Conservation (phyloP, 2,888 invertebrate genomes). For the Melipona bicolor region DNA sequence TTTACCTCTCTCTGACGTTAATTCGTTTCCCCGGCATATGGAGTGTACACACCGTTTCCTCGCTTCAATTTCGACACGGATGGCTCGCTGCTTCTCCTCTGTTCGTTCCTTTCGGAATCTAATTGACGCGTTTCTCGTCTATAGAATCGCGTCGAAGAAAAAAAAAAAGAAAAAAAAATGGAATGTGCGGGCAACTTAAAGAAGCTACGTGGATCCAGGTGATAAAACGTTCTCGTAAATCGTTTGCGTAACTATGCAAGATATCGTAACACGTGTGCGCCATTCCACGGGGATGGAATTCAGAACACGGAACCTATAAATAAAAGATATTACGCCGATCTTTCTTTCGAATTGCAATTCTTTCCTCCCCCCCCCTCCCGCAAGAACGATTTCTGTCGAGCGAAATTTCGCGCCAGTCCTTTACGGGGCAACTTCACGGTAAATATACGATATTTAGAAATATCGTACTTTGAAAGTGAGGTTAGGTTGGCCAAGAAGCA, state of each 20-base stretch:
- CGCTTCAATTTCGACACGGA: background rate
- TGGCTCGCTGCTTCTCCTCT: background rate
- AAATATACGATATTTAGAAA: too few species aligned
- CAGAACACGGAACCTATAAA: conserved; percentile 4
- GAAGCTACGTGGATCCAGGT: background rate
- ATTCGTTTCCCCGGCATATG: background rate
- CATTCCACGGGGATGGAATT: background rate
- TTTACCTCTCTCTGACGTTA: background rate
- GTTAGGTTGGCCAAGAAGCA: too few species aligned
- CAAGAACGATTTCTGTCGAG: background rate
- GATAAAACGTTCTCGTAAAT: conserved; percentile 3
- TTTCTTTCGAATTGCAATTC: background rate
- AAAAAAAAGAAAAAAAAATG: background rate
- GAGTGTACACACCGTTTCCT: background rate
- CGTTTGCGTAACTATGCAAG: background rate
- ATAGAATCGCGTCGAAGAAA: too few species aligned
- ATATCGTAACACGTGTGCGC: conserved; percentile 4
- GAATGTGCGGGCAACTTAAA: background rate
- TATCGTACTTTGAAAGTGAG: too few species aligned
- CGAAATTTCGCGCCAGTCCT: background rate
- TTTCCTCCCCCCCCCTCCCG: background rate
- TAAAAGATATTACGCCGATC: background rate
- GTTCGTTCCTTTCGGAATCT: background rate
- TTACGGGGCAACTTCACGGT: background rate
- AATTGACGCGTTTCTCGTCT: background rate